A percentile compares a stretch with the other conserved stretches of the same genome.
Conservation (phyloP, 2,888 invertebrate species). For the Tipula lateralis region DNA sequence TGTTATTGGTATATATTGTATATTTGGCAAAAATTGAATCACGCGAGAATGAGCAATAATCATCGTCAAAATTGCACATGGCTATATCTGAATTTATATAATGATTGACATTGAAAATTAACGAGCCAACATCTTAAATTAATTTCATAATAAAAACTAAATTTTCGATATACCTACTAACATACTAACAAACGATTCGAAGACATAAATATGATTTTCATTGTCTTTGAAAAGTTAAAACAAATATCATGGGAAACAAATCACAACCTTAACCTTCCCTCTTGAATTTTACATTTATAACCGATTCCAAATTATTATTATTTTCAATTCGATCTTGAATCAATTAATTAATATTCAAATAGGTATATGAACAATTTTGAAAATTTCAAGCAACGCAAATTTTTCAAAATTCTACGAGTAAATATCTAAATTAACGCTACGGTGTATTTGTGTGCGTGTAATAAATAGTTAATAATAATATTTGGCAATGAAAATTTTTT, state of each 20-base stretch:
- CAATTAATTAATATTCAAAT: not conserved
- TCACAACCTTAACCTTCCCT: conserved; percentile 1
- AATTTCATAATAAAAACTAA: not conserved
- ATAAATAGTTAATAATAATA: not conserved
- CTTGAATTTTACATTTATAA: not conserved
- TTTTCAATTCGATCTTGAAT: not conserved
- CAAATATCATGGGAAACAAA: not conserved
- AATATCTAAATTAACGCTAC: too few relatives aligned
- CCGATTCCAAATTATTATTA: not conserved
- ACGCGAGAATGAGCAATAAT: not conserved
- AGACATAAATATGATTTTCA: not conserved
- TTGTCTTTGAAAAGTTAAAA: not conserved
- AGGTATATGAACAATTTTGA: not conserved
- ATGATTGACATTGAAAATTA: not conserved
- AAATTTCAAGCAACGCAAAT: not conserved
- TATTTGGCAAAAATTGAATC: not conserved
- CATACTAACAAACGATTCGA: not conserved
- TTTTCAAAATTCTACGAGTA: not conserved
- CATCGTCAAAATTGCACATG: not conserved
- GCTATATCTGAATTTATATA: not conserved
- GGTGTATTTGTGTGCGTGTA: not conserved
- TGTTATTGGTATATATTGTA: not conserved
- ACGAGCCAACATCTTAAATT: not conserved
- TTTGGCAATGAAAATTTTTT: not conserved
- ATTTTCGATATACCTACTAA: not conserved